Conservation (phyloP, 2,888 invertebrate species). For the Ectemnius cavifrons region DNA sequence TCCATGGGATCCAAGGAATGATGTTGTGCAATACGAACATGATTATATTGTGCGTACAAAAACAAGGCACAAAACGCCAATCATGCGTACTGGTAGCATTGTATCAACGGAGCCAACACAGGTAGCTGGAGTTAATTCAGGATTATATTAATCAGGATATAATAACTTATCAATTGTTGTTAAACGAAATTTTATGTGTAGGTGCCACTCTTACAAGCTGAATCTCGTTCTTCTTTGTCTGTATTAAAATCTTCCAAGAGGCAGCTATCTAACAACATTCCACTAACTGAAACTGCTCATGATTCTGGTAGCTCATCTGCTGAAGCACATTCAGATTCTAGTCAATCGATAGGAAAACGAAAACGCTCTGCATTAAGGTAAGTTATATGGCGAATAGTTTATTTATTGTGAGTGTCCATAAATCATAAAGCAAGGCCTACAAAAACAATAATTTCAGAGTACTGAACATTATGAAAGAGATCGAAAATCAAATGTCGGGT, state of each 20-base stretch:
- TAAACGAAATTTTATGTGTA: constrained; percentile 36
- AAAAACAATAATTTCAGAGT: constrained; percentile 58
- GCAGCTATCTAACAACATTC: constrained; percentile 79
- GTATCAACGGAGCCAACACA: constrained; percentile 82
- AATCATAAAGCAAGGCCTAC: neutral
- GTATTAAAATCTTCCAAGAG: constrained; percentile 79
- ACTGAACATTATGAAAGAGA: constrained; percentile 68
- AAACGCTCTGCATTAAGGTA: constrained; percentile 71
- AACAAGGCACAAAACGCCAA: constrained; percentile 86
- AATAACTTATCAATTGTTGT: too few species aligned
- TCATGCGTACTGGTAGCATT: constrained; percentile 86
- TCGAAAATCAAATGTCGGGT: constrained; percentile 70
- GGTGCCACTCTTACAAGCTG: constrained; percentile 79
- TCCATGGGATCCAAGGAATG: constrained; percentile 93
- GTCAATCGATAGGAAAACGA: constrained; percentile 76
- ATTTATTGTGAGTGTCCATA: neutral
- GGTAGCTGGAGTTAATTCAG: constrained; percentile 61
- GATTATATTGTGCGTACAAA: constrained; percentile 89
- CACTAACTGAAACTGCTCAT: constrained; percentile 77
- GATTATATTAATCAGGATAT: neutral
- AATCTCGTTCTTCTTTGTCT: constrained; percentile 79
- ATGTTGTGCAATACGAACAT: constrained; percentile 91
- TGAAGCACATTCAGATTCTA: constrained; percentile 80
- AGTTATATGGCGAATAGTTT: constrained; percentile 6
- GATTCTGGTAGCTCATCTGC: constrained; percentile 79